These are phyloP conservation scores for Nylanderia fulva DNA, from an alignment of 1,140 invertebrate species.

Conservation along the genomic window DNA sequence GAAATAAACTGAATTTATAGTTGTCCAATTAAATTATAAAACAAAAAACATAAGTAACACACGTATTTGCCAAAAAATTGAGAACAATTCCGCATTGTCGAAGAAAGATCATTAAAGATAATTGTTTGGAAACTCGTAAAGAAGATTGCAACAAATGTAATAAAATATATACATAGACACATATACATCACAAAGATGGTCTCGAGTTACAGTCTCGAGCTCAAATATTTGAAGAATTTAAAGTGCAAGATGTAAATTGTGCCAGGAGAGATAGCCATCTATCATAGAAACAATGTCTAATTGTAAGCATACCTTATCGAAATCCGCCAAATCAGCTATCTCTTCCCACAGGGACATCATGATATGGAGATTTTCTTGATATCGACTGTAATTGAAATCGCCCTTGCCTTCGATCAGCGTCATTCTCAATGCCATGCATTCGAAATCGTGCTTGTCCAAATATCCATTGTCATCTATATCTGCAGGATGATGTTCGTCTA, in stretches of 20 bases:
- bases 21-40: background rate
- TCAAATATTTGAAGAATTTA: slow-evolving; percentile 18
- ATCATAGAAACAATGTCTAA: background rate
- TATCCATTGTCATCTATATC: slow-evolving; percentile 94
- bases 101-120: background rate
- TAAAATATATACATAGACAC: background rate
- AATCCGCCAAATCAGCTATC: slow-evolving; percentile 93
- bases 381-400: slow-evolving; percentile 89
- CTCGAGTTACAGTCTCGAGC: background rate
- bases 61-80: background rate
- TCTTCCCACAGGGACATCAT: slow-evolving; percentile 94
- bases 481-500: slow-evolving; percentile 74
- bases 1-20: too few relatives aligned
- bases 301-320: slow-evolving; percentile 90
- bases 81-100: background rate
- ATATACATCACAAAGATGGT: background rate
- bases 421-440: slow-evolving; percentile 92
- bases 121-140: background rate
- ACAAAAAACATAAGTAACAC: background rate
- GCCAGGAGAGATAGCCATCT: background rate
- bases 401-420: slow-evolving; percentile 93
- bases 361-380: slow-evolving; percentile 92
- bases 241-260: slow-evolving; percentile 6
- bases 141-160: slow-evolving; percentile 1
- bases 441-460: slow-evolving; percentile 92